Base-by-base conservation (phyloP, 2,797 vertebrate species). In the Scarus forsteni region DNA sequence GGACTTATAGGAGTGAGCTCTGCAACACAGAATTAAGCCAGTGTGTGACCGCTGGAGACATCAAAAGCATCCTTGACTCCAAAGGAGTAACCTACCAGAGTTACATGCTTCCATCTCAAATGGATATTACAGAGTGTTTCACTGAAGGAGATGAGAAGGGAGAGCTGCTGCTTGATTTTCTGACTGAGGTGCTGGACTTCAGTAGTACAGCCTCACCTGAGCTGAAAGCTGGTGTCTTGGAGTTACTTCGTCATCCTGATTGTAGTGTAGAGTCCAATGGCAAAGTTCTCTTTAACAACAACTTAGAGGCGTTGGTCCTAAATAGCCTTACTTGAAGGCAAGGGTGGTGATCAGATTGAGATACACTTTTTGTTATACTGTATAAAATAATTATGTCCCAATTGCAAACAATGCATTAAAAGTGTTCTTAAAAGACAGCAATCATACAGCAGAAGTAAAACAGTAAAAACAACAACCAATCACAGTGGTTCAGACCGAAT, bases 101-200 rank as follows among this genome's bases (percentile, higher is more conserved):
- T 63, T 89, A 94, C 0, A 93, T 95, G 63, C 89, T 98, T 59
- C 89, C 87, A 3, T 98, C 97, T 35, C 84, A 94, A 34, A 85
- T 98, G 94, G 97, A 99, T 49, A 97, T 99, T 88, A 96, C 95
- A 0, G 96, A 97, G 85, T 98, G 97, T 83, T 99, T 99, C 85
- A 85, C 68, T 5, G 92, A 96, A 44, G 96, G 96, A 0, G 92
- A 95, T 65, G 87, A 92, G 80, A 93, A 93, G 3, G 97, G 97
- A 64, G 97, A 97, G 56, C 84, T 98, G 45, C 84, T 99, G 83
- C 92, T 96, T 63, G 97, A 99, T 83, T 98, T 98, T 84, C 93
- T 98, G 81, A 98, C 97, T 0, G 94, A 97, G 90, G 95, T 95
- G 12, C 65, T 65, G 27, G 75, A 96, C 34, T 99, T 99, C 84